These are phyloP conservation scores for Lepidothrix coronata DNA, from an alignment of 2,113 vertebrate genomes.

Conservation along the genomic window DNA sequence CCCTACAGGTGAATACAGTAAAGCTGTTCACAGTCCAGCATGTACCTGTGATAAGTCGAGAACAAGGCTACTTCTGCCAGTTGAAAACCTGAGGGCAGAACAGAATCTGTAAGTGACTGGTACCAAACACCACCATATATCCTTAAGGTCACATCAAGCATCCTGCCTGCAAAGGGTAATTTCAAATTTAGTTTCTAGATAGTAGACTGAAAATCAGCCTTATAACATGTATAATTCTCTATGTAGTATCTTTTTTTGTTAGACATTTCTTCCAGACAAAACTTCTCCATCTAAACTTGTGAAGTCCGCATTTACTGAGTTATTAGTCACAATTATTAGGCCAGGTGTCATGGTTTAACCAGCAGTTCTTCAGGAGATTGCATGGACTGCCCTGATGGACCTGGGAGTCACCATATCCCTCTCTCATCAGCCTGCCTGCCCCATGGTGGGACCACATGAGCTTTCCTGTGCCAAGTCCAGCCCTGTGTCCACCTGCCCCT, in stretches of 20 bases:
- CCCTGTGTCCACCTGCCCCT: neutral
- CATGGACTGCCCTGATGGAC: fast-evolving
- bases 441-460: fast-evolving
- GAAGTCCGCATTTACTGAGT: neutral
- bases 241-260: neutral
- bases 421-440: neutral
- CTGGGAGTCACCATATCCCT: neutral
- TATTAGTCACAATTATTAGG: neutral
- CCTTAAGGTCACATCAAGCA: neutral
- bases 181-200: neutral
- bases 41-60: neutral
- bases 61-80: neutral
- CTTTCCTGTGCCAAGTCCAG: neutral
- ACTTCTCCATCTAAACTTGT: neutral
- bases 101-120: neutral
- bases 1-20: neutral
- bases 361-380: neutral
- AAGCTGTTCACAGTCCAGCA: neutral
- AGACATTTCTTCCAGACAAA: neutral
- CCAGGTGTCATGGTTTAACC: neutral
- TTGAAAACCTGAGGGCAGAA: neutral
- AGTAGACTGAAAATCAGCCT: neutral
- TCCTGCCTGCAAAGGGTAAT: neutral
- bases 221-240: neutral
- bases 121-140: neutral